phyloP scores from a whole-genome alignment of 2,888 invertebrate genomes.

The Acanthosepion esculentum region DNA sequence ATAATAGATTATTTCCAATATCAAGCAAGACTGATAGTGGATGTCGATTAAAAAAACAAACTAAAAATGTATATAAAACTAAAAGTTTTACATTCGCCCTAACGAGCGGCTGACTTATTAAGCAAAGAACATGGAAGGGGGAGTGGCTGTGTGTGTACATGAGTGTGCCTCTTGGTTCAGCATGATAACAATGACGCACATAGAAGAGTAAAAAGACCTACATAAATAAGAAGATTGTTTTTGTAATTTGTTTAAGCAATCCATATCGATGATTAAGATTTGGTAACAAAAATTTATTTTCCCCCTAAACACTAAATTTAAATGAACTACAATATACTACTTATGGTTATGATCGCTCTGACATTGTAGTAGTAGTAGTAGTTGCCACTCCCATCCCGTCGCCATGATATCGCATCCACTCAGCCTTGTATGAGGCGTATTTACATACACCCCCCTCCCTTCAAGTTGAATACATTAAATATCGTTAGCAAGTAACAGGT shows the following conservation, averaged over 20 bases:
- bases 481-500: background rate
- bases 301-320: background rate
- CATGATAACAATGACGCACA: background rate
- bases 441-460: no score
- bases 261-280: no score
- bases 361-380: background rate
- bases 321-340: background rate
- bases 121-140: background rate
- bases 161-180: background rate
- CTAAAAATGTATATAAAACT: background rate
- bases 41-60: no score
- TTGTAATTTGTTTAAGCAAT: no score
- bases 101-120: background rate
- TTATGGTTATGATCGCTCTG: no score
- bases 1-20: background rate
- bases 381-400: background rate
- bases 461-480: background rate
- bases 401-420: no score
- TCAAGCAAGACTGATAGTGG: background rate
- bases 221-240: no score
- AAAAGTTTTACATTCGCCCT: background rate
- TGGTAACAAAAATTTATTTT: no score
- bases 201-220: background rate
- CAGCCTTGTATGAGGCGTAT: background rate
- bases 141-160: background rate